Evolutionary conservation across 2,888 invertebrate genomes (phyloP).

Genomic region (Acrobasis repandana): DNA sequence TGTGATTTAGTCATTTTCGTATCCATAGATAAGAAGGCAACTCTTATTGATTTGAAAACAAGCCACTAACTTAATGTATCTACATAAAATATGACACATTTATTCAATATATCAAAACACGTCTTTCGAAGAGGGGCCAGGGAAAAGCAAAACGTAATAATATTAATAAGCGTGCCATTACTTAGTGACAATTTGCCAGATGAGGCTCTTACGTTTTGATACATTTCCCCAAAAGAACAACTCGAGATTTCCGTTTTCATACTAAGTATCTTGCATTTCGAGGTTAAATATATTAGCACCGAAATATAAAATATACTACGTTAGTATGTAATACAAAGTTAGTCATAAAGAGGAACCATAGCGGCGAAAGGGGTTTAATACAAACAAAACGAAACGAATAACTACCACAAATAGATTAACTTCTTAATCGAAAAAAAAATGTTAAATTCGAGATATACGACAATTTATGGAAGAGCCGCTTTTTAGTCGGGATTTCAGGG

Average conservation of each 20-base stretch:
- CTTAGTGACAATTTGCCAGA: conserved; percentile 30
- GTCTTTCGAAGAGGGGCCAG: not conserved
- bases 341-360: no score
- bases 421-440: no score
- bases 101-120: not conserved
- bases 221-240: not conserved
- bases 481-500: no score
- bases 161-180: conserved; percentile 24
- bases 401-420: no score
- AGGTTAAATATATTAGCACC: not conserved
- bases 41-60: not conserved
- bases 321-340: not conserved
- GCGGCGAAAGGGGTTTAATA: no score
- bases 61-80: not conserved
- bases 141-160: conserved; percentile 3
- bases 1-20: conserved; percentile 10
- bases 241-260: not conserved
- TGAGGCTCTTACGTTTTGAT: conserved; percentile 22
- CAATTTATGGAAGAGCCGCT: no score
- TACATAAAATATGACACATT: not conserved
- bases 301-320: not conserved
- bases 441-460: no score
- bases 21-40: not conserved
- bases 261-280: not conserved
- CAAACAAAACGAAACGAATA: no score